Conservation (phyloP, 2,888 invertebrate genomes). For the Coecobrya sp. region DNA sequence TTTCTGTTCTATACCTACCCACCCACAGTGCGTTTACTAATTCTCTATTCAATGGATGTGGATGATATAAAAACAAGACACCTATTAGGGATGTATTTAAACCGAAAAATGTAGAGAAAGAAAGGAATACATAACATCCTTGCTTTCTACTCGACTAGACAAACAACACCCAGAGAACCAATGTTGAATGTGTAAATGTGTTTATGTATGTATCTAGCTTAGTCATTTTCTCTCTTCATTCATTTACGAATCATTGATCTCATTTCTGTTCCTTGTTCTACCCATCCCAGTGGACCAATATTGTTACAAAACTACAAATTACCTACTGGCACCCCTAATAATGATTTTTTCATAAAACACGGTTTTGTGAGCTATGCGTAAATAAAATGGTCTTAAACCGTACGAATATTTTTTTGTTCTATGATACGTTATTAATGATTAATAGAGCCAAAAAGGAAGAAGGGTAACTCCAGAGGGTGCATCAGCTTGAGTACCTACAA, state of each 20-base stretch:
- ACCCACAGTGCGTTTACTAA: too few relatives aligned
- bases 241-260: conserved; percentile 36
- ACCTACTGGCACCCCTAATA: conserved; percentile 28
- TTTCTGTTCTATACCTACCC: background rate
- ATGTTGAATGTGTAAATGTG: background rate
- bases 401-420: background rate
- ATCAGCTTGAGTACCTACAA: conserved; percentile 44
- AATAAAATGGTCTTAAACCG: background rate
- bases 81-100: too few relatives aligned
- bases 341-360: conserved; percentile 36
- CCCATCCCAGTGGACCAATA: conserved; percentile 59
- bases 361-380: background rate
- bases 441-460: conserved; percentile 1
- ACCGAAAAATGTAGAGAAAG: too few relatives aligned
- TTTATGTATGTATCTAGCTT: background rate
- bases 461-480: conserved; percentile 68
- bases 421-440: background rate
- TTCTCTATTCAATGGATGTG: too few relatives aligned
- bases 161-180: background rate
- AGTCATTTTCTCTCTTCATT: conserved; percentile 20
- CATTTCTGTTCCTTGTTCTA: background rate
- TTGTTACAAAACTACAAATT: conserved; percentile 61
- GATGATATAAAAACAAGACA: too few relatives aligned
- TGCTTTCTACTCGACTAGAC: too few relatives aligned
- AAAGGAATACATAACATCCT: too few relatives aligned